Conservation (phyloP, 2,113 vertebrate species). For the Poecilia latipinna region DNA sequence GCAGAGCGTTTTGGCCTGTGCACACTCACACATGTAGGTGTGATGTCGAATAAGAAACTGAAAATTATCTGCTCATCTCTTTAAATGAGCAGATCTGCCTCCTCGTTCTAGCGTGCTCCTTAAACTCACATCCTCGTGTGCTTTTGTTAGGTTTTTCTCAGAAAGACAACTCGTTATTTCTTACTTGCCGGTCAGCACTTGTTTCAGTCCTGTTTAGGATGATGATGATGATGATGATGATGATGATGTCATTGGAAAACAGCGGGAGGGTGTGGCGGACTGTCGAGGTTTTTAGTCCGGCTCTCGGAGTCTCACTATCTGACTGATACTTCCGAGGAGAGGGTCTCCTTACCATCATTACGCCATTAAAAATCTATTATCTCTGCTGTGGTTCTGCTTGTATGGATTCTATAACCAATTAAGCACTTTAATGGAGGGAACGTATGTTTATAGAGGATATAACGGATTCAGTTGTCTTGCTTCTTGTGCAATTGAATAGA, state of each 20-base stretch:
- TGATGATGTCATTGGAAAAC: conserved; percentile 70
- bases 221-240: conserved; percentile 44
- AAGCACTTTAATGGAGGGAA: conserved; percentile 62
- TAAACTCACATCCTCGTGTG: not conserved
- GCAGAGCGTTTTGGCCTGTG: conserved; percentile 17
- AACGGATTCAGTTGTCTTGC: conserved; percentile 9
- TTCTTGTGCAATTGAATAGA: conserved; percentile 13
- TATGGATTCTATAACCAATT: conserved; percentile 78
- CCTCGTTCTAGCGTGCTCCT: not conserved
- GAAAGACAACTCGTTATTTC: conserved; percentile 22
- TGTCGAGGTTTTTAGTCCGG: conserved; percentile 60
- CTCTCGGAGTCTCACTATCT: conserved; percentile 66
- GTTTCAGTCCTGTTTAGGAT: conserved; percentile 55
- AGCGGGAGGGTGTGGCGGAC: conserved; percentile 51
- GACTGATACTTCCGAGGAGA: conserved; percentile 75
- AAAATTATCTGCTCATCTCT: not conserved
- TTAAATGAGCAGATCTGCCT: not conserved
- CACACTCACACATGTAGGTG: not conserved
- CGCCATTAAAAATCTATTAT: conserved; percentile 83
- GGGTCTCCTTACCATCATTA: conserved; percentile 75
- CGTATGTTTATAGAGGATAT: conserved; percentile 33
- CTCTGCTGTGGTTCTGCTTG: conserved; percentile 67
- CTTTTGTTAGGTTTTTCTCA: conserved; percentile 24
- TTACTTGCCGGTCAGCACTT: conserved; percentile 44
- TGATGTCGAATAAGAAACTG: not conserved